phyloP scores from a whole-genome alignment of 1,140 invertebrate species.

The Drosophila truncata region DNA sequence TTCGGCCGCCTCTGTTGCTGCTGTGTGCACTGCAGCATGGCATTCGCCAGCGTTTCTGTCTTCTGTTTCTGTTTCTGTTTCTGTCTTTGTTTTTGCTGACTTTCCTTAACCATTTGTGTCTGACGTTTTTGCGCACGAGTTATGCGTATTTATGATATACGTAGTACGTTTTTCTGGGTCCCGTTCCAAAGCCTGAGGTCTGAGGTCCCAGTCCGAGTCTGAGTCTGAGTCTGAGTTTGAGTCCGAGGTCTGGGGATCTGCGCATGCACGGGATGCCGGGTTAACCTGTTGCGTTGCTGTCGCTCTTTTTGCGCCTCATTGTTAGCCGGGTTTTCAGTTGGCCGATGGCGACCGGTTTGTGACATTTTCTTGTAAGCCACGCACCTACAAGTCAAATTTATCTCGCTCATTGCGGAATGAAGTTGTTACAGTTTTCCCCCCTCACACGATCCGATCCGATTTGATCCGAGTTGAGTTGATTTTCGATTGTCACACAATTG shows the following conservation, averaged over 20 bases:
- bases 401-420: conserved; percentile 73
- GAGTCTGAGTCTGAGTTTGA: conserved; percentile 2
- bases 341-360: conserved; percentile 60
- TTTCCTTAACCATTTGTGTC: conserved; percentile 69
- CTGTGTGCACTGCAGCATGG: conserved; percentile 67
- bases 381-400: conserved; percentile 83
- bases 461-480: conserved; percentile 64
- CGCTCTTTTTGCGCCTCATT: conserved; percentile 69
- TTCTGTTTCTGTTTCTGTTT: conserved; percentile 34
- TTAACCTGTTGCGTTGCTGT: conserved; percentile 80
- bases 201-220: conserved; percentile 3
- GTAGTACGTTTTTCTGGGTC: conserved; percentile 36
- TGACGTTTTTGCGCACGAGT: conserved; percentile 83
- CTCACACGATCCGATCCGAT: conserved; percentile 36
- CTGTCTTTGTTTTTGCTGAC: conserved; percentile 55
- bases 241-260: conserved; percentile 40
- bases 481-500: conserved; percentile 77
- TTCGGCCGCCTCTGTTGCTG: conserved; percentile 48
- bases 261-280: conserved; percentile 55
- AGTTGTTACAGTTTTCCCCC: conserved; percentile 75
- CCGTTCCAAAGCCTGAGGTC: conserved; percentile 7
- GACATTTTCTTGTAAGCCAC: conserved; percentile 82
- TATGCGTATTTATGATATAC: conserved; percentile 84
- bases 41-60: conserved; percentile 51
- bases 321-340: conserved; percentile 31